Evolutionary conservation across 2,888 invertebrate genomes (phyloP), one percentile per base, ranked within the genome.

Genomic region (Chelonus formosanus): DNA sequence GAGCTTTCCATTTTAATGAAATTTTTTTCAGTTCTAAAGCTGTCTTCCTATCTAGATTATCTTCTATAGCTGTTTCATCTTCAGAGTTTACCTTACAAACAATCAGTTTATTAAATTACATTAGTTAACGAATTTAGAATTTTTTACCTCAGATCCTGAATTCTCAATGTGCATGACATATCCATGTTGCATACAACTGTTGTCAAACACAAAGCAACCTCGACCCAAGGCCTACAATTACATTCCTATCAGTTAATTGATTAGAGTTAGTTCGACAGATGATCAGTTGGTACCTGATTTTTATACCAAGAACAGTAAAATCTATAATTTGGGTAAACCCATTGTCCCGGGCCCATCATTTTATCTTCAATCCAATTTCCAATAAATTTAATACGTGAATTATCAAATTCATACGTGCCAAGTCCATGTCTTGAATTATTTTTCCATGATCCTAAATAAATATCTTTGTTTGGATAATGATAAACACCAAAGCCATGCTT

Each of bases 391-490:
- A 88, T 86, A 63, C 88, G 88, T 55, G 86, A 85, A 43, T 87
- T 85, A 0, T 88, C 87, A 75, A 89, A 91, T 48, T 88, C 88
- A 80, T 94, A 94, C 0, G 90, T 91, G 3, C 94, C 94, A n/a
- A 92, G 84, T 0, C 94, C 94, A 79, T 93, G 90, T 3, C 93
- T 86, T 76, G 88, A 88, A 54, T 91, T 90, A 77, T 90, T 89
- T 71, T 89, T 90, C 90, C 94, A 94, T 61, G 89, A 88, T 0
- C 94, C 94, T 78, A 93, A 91, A 81, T 93, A 94, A 44, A 90
- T 88, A 79, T 94, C 94, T 0, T 91, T 91, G 77, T 94, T 94
- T 0, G 89, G 87, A 73, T 91, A 91, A 75, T 87, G 87, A 77
- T 93, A 94, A 3, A 88, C 88, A 0, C 94, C 94, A 71, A 91